A percentile compares a stretch with the other conserved stretches of the same genome.
Conservation (phyloP, 35 echinoderm and acorn worm species). For the Hemicentrotus pulcherrimus region DNA sequence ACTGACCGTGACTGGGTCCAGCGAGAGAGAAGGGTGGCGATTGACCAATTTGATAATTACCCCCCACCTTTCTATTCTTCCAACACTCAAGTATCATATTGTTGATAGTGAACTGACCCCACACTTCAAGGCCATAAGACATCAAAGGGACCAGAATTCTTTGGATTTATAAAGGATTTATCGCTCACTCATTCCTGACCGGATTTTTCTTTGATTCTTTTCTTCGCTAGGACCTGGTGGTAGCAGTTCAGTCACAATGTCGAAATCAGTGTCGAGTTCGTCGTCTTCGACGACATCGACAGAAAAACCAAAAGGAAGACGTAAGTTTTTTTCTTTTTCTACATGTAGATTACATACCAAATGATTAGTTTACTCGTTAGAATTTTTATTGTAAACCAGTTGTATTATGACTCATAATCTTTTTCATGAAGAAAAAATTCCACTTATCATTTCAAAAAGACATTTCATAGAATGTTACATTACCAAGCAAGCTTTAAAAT, state of each 20-base stretch:
- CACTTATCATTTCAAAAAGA: background rate
- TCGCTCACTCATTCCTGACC: background rate
- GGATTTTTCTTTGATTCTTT: background rate
- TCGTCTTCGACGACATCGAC: constrained; percentile 29
- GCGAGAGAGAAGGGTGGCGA: background rate
- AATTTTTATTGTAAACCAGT: background rate
- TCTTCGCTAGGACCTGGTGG: constrained; percentile 36
- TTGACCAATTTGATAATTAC: constrained; percentile 12
- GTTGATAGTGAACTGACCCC: background rate
- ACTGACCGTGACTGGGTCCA: background rate
- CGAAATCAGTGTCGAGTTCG: constrained; percentile 19
- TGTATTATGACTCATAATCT: background rate
- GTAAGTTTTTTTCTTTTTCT: background rate
- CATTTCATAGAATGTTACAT: background rate
- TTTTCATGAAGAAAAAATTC: background rate
- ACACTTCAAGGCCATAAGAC: background rate
- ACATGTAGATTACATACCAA: background rate
- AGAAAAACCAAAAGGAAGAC: constrained; percentile 24
- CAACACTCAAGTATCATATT: background rate
- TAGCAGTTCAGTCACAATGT: constrained; percentile 42
- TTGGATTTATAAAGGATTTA: constrained; percentile 42
- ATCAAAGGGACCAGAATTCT: background rate
- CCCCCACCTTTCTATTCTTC: background rate
- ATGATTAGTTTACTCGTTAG: background rate
- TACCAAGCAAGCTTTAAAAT: too few species aligned